A percentile compares a stretch with the other conserved stretches of the same genome.
These are phyloP conservation scores for Mormoops blainvillei DNA, from an alignment of 2,113 vertebrate genomes.

Conservation along the genomic window DNA sequence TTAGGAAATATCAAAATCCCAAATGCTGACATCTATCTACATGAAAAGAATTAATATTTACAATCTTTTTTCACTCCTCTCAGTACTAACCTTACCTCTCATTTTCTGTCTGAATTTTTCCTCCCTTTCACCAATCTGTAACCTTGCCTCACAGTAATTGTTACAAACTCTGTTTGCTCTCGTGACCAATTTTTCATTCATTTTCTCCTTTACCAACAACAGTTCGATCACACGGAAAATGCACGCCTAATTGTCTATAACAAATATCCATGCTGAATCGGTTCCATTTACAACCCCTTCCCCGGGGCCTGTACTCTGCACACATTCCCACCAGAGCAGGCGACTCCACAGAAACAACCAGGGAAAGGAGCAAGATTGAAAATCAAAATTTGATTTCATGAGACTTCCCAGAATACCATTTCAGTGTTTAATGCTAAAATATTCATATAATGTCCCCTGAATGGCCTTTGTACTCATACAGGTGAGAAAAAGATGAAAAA, in stretches of 20 bases:
- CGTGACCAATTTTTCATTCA: neutral
- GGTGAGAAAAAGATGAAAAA: neutral
- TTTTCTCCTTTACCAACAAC: neutral
- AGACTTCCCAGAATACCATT: neutral
- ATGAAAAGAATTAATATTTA: neutral
- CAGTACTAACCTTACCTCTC: neutral
- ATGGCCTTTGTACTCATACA: neutral
- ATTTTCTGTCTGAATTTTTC: neutral
- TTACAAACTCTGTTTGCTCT: neutral
- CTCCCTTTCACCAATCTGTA: neutral
- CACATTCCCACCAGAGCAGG: neutral
- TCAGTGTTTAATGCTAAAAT: neutral
- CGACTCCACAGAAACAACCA: neutral
- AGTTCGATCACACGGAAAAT: neutral
- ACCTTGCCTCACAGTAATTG: neutral
- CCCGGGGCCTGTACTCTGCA: neutral
- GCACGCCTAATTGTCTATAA: neutral
- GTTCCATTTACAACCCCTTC: neutral
- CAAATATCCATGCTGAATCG: neutral
- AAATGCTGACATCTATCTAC: neutral
- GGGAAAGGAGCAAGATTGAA: neutral
- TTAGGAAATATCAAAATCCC: neutral
- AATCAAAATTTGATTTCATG: neutral
- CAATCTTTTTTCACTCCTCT: neutral
- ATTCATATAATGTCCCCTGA: neutral